Percentiles rank a stretch among this genome's conserved stretches.
Conservation (phyloP, 2,888 invertebrate genomes). For the Eristalis pertinax region DNA sequence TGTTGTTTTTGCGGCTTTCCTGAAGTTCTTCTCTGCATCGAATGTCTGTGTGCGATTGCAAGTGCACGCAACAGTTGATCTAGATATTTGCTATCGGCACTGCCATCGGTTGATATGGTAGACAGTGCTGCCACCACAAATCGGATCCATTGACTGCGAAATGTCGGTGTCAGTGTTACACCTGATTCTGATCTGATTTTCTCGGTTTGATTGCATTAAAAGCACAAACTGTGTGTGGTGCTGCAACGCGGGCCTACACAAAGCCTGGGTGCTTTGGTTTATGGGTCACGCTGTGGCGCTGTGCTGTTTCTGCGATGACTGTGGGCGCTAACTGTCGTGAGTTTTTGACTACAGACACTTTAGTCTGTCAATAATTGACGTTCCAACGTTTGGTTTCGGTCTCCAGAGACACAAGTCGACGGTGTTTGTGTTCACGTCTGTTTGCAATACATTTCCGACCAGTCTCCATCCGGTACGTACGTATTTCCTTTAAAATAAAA, state of each 20-base stretch:
- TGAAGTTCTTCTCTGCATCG: conserved; percentile 30
- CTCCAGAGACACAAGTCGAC: too few relatives aligned
- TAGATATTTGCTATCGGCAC: conserved; percentile 40
- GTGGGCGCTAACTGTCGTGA: not conserved
- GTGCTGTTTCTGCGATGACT: not conserved
- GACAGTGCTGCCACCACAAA: not conserved
- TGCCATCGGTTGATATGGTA: not conserved
- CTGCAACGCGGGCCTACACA: conserved; percentile 7
- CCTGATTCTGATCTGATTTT: conserved; percentile 62
- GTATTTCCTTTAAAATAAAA: too few relatives aligned
- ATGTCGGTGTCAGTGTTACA: conserved; percentile 54
- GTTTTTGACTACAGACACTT: too few relatives aligned
- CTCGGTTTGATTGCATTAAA: conserved; percentile 30
- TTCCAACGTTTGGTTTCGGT: too few relatives aligned
- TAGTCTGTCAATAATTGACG: too few relatives aligned
- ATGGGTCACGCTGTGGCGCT: not conserved
- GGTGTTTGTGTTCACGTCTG: too few relatives aligned
- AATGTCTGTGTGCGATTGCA: conserved; percentile 19
- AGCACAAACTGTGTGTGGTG: conserved; percentile 13
- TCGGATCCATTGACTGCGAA: conserved; percentile 17
- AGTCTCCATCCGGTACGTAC: too few relatives aligned
- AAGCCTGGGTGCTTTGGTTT: not conserved
- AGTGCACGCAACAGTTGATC: conserved; percentile 59
- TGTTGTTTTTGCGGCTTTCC: conserved; percentile 47
- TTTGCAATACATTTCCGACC: too few relatives aligned